Percentiles rank a stretch among this genome's conserved stretches.
Conservation (phyloP, 2,797 vertebrate species). For the Periophthalmus magnuspinnatus region DNA sequence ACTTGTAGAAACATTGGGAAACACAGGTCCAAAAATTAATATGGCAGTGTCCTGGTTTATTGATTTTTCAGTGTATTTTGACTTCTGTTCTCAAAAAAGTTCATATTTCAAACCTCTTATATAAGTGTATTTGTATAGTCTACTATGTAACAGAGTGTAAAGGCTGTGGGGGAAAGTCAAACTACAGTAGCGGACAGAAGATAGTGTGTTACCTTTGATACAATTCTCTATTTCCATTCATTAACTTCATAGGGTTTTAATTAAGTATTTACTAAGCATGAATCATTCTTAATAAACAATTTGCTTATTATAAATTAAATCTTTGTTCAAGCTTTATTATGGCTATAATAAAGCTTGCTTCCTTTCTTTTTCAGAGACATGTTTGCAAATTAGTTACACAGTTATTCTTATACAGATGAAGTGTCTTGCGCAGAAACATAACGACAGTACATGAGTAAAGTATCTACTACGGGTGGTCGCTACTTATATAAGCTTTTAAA, state of each 20-base stretch:
- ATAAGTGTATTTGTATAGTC: conserved; percentile 8
- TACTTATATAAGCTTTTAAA: too few species aligned
- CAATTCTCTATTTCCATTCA: too few species aligned
- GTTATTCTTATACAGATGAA: not conserved
- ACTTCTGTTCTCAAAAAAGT: not conserved
- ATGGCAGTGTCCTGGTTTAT: not conserved
- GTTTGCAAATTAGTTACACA: not conserved
- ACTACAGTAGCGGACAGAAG: not conserved
- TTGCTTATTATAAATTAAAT: too few species aligned
- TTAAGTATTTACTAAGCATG: too few species aligned
- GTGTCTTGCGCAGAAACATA: not conserved
- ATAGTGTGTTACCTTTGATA: not conserved
- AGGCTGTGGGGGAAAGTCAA: not conserved
- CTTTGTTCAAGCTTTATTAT: too few species aligned
- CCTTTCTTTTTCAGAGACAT: not conserved
- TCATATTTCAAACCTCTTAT: conserved; percentile 3
- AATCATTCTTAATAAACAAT: too few species aligned
- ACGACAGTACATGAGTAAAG: not conserved
- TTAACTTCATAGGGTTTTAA: too few species aligned
- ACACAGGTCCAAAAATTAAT: not conserved
- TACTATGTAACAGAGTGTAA: not conserved
- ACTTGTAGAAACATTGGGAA: not conserved
- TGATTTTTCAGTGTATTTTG: conserved; percentile 1
- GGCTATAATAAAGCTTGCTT: too few species aligned
- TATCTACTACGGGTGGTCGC: not conserved